Evolutionary conservation across 2,888 invertebrate genomes (phyloP).

Genomic region (Chymomyza caudatula): DNA sequence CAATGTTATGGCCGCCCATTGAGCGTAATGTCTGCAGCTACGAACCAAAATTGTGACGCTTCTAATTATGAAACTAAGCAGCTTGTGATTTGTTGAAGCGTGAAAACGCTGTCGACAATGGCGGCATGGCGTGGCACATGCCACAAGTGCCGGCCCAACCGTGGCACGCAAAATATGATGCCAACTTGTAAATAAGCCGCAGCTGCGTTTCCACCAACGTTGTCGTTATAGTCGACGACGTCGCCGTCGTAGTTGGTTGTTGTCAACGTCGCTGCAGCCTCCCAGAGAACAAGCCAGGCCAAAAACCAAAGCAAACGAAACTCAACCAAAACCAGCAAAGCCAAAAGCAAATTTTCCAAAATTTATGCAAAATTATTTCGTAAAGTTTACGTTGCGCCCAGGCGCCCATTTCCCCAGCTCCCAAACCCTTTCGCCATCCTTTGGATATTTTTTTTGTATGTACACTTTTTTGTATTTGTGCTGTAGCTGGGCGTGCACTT

Average conservation of each 20-base stretch:
- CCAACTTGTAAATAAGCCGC: slow-evolving; percentile 72
- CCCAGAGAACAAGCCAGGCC: not conserved
- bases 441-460: slow-evolving; percentile 5
- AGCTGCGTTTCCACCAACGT: slow-evolving; percentile 42
- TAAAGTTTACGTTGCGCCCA: slow-evolving; percentile 53
- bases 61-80: slow-evolving; percentile 73
- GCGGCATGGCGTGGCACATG: slow-evolving; percentile 16
- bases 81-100: slow-evolving; percentile 72
- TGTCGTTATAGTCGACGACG: not conserved
- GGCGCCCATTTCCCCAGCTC: not conserved
- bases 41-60: slow-evolving; percentile 67
- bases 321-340: slow-evolving; percentile 46
- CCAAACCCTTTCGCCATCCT: not conserved
- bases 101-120: slow-evolving; percentile 72
- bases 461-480: not conserved
- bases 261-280: slow-evolving; percentile 28
- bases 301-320: slow-evolving; percentile 12
- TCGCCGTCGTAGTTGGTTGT: not conserved
- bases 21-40: slow-evolving; percentile 62
- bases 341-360: slow-evolving; percentile 70
- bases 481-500: slow-evolving; percentile 47
- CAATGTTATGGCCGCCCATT: slow-evolving; percentile 29
- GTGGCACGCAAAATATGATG: slow-evolving; percentile 66
- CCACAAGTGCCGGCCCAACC: slow-evolving; percentile 22
- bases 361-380: slow-evolving; percentile 75